Base-by-base conservation (phyloP, 1,140 invertebrate genomes). In the Brachystomella parvula region DNA sequence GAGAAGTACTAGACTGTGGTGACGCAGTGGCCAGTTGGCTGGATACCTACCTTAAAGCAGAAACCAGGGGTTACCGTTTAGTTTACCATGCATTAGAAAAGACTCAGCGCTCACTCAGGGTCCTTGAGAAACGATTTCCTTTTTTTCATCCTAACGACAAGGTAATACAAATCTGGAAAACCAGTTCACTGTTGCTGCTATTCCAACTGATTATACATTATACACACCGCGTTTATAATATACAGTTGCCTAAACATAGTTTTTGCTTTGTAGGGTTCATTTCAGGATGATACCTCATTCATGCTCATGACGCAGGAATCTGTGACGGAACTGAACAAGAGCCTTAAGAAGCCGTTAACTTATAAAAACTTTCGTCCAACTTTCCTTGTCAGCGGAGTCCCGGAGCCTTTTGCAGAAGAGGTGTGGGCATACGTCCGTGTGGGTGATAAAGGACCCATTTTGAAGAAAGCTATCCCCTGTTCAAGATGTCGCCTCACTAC, bases 271-370 rank as follows among this genome's bases (percentile, higher is more conserved):
- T 67, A 79, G 78, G 68, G 72, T 21, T 70, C 75, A 1, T 76
- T 76, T 47, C 70, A 73, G 31, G 77, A 79, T 66, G 73, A 75
- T 63, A 76, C 75, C 33, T 63, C 74, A 0, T 79, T 74, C 65
- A 76, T 77, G 73, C 0, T 79, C 47, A 73, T 78, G 64, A 71
- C 75, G 0, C 70, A 76, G 17, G 62, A 73, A 3, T 77, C 76
- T 31, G 31, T 79, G 28, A 68, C 65, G 26, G 73, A 73, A 3
- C 66, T 79, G 2, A 79, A 79, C 56, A 64, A 63, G 24, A 69
- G 69, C 53, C 71, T 79, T 0, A 61, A 72, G 0, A 72, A 69
- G 15, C 63, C 68, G 3, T 75, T 79, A 2, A 71, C 64, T 3
- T 49, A 69, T 33, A 66, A 53, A 31, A 76, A 75, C 58, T 76